phyloP scores from a whole-genome alignment of 53 echinoderm and acorn worm species.

The Paracentrotus lividus region DNA sequence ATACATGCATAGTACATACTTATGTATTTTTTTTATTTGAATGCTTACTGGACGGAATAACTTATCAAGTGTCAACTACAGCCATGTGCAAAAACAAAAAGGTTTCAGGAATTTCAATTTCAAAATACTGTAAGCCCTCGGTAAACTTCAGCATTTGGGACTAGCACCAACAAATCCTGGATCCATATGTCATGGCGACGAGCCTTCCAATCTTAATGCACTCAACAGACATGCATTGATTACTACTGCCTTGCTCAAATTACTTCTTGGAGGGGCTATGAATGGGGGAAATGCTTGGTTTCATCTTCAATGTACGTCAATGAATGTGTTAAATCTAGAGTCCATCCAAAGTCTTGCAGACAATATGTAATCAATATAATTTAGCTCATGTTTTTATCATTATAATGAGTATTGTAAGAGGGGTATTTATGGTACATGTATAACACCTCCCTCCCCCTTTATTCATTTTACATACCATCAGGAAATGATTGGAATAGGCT shows the following conservation, averaged over 20 bases:
- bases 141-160: background rate
- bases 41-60: background rate
- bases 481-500: no score
- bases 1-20: no score
- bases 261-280: conserved; percentile 36
- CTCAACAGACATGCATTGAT: conserved; percentile 29
- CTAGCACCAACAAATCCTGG: conserved; percentile 19
- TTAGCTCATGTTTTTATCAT: background rate
- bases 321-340: background rate
- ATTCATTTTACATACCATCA: no score
- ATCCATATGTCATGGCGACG: conserved; percentile 27
- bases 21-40: no score
- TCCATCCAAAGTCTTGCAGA: background rate
- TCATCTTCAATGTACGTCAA: background rate
- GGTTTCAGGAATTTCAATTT: conserved; percentile 1
- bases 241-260: conserved; percentile 25
- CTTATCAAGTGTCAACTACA: conserved; percentile 20
- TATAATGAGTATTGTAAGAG: no score
- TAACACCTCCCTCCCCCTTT: no score
- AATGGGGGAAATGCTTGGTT: conserved; percentile 36
- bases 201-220: conserved; percentile 36
- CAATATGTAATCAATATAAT: background rate
- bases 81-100: conserved; percentile 37
- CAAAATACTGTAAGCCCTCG: conserved; percentile 9
- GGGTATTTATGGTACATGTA: no score